These are phyloP conservation scores for Ischnus inquisitorius DNA, from an alignment of 2,888 invertebrate species.

Conservation along the genomic window DNA sequence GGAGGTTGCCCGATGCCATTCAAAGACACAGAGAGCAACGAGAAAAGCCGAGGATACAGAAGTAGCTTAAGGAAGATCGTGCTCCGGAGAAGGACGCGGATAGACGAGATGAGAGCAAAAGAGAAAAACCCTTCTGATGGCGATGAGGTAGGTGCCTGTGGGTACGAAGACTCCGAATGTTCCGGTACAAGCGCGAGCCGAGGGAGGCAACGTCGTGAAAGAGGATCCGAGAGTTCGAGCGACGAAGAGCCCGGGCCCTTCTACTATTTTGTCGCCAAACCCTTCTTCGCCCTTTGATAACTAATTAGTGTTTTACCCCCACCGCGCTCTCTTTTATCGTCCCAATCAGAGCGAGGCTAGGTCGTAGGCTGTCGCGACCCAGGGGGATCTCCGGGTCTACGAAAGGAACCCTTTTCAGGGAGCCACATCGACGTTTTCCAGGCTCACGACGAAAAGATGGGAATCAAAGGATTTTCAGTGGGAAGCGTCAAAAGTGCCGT, in stretches of 20 bases:
- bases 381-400: slow-evolving; percentile 42
- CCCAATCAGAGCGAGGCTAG: slow-evolving; percentile 79
- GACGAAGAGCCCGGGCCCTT: slow-evolving; percentile 54
- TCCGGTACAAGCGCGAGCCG: slow-evolving; percentile 19
- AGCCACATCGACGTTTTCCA: slow-evolving; percentile 68
- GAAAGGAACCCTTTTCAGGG: slow-evolving; percentile 66
- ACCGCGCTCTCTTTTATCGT: slow-evolving; percentile 82
- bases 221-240: slow-evolving; percentile 51
- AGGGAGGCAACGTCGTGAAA: slow-evolving; percentile 11
- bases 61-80: slow-evolving; percentile 69
- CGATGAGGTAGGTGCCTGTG: slow-evolving; percentile 39
- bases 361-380: slow-evolving; percentile 20
- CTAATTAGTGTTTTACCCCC: slow-evolving; percentile 87
- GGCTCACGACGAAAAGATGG: slow-evolving; percentile 80
- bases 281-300: slow-evolving; percentile 87
- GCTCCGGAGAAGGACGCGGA: slow-evolving; percentile 25
- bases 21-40: slow-evolving; percentile 52
- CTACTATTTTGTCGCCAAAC: slow-evolving; percentile 85
- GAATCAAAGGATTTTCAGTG: slow-evolving; percentile 84
- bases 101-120: slow-evolving; percentile 37
- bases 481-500: slow-evolving; percentile 82
- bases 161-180: slow-evolving; percentile 25
- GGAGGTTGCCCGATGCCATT: slow-evolving; percentile 51
- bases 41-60: slow-evolving; percentile 48
- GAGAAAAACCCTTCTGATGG: slow-evolving; percentile 20